Conservation (phyloP, 2,888 invertebrate species). For the Terebella lapidaria region DNA sequence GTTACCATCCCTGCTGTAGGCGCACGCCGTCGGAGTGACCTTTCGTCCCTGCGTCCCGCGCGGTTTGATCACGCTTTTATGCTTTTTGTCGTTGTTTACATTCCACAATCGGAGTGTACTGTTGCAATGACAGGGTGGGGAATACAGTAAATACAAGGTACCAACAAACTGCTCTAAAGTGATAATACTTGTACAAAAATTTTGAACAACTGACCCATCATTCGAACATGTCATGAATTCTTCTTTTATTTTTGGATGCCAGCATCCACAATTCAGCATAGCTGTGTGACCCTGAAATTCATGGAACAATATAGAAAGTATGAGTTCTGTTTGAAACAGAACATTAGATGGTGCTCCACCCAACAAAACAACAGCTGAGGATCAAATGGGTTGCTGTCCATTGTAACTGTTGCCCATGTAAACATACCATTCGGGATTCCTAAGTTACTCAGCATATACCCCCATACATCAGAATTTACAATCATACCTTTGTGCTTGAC, state of each 20-base stretch:
- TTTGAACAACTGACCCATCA: constrained; percentile 70
- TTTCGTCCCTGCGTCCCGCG: constrained; percentile 66
- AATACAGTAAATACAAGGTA: background rate
- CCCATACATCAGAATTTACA: background rate
- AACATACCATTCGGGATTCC: too few species aligned
- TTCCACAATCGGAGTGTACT: constrained; percentile 86
- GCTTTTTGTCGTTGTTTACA: constrained; percentile 63
- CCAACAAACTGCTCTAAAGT: background rate
- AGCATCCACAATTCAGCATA: constrained; percentile 80
- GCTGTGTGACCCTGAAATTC: constrained; percentile 75
- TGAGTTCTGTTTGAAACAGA: background rate
- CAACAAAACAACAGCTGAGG: background rate
- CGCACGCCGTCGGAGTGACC: constrained; percentile 77
- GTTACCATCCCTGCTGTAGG: constrained; percentile 78
- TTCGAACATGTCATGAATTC: constrained; percentile 93
- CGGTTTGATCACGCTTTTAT: constrained; percentile 80
- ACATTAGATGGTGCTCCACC: background rate
- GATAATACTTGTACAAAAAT: too few species aligned
- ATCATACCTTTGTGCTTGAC: constrained; percentile 46
- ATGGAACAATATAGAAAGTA: too few species aligned
- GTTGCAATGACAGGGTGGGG: constrained; percentile 17
- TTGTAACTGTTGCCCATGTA: too few species aligned
- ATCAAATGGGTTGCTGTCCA: too few species aligned
- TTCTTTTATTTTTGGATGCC: constrained; percentile 85
- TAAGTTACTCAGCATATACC: too few species aligned